phyloP scores from a whole-genome alignment of 2,888 invertebrate genomes.

The Morpho helenor region DNA sequence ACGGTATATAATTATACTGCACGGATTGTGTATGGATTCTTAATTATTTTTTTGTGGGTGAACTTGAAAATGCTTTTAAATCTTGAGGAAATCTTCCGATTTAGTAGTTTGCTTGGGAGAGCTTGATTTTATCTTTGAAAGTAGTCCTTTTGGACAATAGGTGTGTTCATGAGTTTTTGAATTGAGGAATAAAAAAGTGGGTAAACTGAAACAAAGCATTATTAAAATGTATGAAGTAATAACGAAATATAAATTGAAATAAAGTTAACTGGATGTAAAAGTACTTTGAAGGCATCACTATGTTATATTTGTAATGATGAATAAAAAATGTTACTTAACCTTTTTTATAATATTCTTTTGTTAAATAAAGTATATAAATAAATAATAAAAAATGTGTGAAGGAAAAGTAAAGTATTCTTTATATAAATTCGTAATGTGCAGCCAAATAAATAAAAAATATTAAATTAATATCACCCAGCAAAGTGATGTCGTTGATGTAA shows the following conservation, averaged over 20 bases:
- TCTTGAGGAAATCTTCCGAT: background rate
- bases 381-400: no score
- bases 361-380: no score
- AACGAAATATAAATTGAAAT: no score
- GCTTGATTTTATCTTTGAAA: background rate
- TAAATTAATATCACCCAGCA: background rate
- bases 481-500: background rate
- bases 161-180: background rate
- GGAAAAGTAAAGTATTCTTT: no score
- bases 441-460: background rate
- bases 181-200: background rate
- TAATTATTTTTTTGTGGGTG: conserved; percentile 13
- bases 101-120: background rate
- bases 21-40: conserved; percentile 13
- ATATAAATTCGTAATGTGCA: no score
- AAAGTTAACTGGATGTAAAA: no score
- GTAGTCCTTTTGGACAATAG: background rate
- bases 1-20: conserved; percentile 56
- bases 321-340: no score
- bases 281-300: no score
- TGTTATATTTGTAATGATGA: no score
- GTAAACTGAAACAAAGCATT: background rate
- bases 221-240: no score
- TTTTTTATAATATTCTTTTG: no score
- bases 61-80: conserved; percentile 6